These are phyloP conservation scores for Guaruba guarouba DNA, from an alignment of 2,113 vertebrate species.

Conservation along the genomic window DNA sequence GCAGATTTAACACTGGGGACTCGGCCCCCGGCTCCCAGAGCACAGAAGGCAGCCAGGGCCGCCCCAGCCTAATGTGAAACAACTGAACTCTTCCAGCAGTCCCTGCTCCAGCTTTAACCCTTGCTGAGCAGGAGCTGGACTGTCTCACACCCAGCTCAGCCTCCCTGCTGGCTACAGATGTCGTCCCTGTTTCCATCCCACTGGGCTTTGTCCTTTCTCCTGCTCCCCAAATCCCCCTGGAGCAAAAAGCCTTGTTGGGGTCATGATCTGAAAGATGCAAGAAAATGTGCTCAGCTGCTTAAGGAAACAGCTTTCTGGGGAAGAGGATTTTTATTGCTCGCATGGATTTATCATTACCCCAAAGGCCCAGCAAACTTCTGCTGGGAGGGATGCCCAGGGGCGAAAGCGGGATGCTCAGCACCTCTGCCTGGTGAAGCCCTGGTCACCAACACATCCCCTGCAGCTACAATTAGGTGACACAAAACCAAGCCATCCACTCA, in stretches of 20 bases:
- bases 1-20: conserved; percentile 49
- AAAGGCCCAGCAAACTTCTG: too few relatives aligned
- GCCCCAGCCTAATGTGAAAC: conserved; percentile 54
- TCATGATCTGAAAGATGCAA: background rate
- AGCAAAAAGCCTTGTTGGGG: background rate
- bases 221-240: fast-evolving
- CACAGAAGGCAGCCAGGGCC: conserved; percentile 49
- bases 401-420: fast-evolving
- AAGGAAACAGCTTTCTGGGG: background rate
- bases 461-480: background rate
- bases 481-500: background rate
- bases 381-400: fast-evolving
- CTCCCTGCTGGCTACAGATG: fast-evolving
- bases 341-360: background rate
- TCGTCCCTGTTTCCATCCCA: fast-evolving
- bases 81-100: conserved; percentile 50
- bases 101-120: conserved; percentile 31
- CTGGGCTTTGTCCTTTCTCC: fast-evolving
- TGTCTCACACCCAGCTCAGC: background rate
- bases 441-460: fast-evolving
- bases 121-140: background rate
- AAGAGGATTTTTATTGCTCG: background rate
- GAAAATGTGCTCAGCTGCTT: background rate
- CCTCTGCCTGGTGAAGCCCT: fast-evolving
- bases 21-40: conserved; percentile 39